Evolutionary conservation across 2,113 vertebrate genomes (phyloP), one percentile per base, ranked within the genome.

Genomic region (Felis chaus): DNA sequence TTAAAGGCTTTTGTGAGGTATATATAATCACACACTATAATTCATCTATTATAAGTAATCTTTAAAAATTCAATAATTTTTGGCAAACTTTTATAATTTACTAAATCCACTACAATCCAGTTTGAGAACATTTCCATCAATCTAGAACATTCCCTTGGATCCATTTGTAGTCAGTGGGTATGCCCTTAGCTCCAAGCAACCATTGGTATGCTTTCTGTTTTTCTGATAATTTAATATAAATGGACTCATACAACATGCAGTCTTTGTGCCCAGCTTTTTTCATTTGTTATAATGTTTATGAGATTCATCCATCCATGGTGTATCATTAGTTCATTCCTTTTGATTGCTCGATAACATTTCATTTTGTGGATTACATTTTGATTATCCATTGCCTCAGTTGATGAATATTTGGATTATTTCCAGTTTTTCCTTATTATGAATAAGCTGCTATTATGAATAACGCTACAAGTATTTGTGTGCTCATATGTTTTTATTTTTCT

Each of bases 231-330:
- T 95, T 80, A 81, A 89, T 76, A 81, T 61, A 93, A 87, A 71
- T 83, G 31, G 39, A 36, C 10, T 65, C 55, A 65, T 16, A 33
- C 7, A 55, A 68, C 55, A 41, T 55, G 25, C 25, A 41, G 27
- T 55, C 61, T 82, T 95, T 41, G 23, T 27, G 31, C 68, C 84
- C 93, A 82, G 39, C 27, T 86, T 90, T 73, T 96, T 63, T 97
- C 29, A 81, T 1, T 87, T 55, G 36, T 39, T 11, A 63, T 81
- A 80, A 81, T 63, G 88, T 86, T 96, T 87, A 69, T 66, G 74
- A 90, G 25, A 93, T 78, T 71, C 29, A 76, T 90, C n/a, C 11
- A 95, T 48, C 50, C 36, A 53, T 71, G 15, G 86, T 69, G 12
- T 91, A 81, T 82, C 68, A 78, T 53, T 55, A 33, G 33, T 41